Evolutionary conservation across 2,113 vertebrate genomes (phyloP), one percentile per base, ranked within the genome.

Genomic region (Salvelinus namaycush): DNA sequence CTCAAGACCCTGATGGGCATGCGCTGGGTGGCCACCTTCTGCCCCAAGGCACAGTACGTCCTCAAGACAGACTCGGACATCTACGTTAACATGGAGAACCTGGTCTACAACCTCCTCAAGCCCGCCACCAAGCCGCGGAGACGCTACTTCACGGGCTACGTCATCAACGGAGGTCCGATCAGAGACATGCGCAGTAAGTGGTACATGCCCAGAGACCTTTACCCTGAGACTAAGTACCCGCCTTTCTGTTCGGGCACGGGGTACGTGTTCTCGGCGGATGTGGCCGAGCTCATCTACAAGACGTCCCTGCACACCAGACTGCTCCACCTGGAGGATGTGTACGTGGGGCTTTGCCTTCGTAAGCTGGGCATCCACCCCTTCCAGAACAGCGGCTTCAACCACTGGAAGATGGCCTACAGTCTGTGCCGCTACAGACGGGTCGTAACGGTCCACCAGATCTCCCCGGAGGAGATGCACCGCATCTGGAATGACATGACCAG

Each of bases 31-130:
- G 96, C 97, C 82, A 97, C 95, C 0, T 99, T 95, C 85, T 99
- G 98, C 86, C 90, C 97, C 49, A 96, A 96, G 88, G 96, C 97
- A 64, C 97, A 97, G 70, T 99, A 99, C 0, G 93, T 99, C 82
- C 98, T 99, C 94, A 99, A 99, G 92, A 98, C 98, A 7, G 98
- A 99, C 94, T 99, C 97, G 27, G 98, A 99, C 89, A 98, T 99
- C 92, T 99, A 97, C 86, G 97, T 99, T 88, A 99, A 99, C 93
- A 98, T 99, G 97, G 98, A 99, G 91, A 99, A 99, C 81, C 95
- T 99, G 77, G 95, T 99, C 92, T 96, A 95, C 93, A 99, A 96
- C 90, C 94, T 99, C 34, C 91, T 99, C 48, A 97, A 98, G 87
- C 98, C 98, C 54, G 94, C 94, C 84, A 96, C 96, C 81, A 98